These are phyloP conservation scores for Drosophila aff. DNA, from an alignment of 1,140 invertebrate species.

Conservation along the genomic window DNA sequence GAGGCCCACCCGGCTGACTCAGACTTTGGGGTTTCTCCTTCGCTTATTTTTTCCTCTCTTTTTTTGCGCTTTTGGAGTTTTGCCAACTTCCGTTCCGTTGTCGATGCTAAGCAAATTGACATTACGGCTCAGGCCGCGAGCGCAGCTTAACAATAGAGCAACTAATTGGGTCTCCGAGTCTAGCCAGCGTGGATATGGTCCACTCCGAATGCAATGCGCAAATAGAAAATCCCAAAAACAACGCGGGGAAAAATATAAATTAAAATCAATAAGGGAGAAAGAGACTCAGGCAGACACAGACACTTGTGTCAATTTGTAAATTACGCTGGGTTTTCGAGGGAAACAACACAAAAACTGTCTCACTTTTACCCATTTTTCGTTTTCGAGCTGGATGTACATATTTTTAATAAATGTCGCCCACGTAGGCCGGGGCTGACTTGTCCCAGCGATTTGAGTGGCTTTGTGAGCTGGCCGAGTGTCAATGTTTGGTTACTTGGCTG, in stretches of 20 bases:
- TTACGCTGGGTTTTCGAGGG: conserved; percentile 64
- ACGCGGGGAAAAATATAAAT: conserved; percentile 22
- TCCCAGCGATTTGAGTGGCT: conserved; percentile 52
- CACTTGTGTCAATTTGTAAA: conserved; percentile 81
- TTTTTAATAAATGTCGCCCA: conserved; percentile 71
- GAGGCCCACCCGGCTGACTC: conserved; percentile 72
- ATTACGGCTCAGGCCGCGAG: conserved; percentile 62
- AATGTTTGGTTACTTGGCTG: conserved; percentile 63
- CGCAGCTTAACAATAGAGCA: conserved; percentile 66
- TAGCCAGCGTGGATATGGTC: conserved; percentile 52
- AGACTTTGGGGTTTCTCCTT: conserved; percentile 75
- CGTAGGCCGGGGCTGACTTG: conserved; percentile 47
- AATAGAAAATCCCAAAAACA: conserved; percentile 78
- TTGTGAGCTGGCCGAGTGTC: conserved; percentile 44
- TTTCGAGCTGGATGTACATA: conserved; percentile 1
- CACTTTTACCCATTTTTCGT: conserved; percentile 24
- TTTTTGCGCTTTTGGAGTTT: conserved; percentile 37
- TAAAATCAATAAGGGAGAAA: conserved; percentile 49
- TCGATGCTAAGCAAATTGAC: conserved; percentile 75
- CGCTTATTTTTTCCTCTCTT: neutral
- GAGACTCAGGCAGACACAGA: conserved; percentile 46
- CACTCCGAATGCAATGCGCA: conserved; percentile 70
- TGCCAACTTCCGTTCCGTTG: conserved; percentile 74
- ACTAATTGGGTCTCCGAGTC: conserved; percentile 71
- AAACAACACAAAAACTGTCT: conserved; percentile 61